Base-by-base conservation (phyloP, 2,113 vertebrate genomes). In the Oplegnathus fasciatus region DNA sequence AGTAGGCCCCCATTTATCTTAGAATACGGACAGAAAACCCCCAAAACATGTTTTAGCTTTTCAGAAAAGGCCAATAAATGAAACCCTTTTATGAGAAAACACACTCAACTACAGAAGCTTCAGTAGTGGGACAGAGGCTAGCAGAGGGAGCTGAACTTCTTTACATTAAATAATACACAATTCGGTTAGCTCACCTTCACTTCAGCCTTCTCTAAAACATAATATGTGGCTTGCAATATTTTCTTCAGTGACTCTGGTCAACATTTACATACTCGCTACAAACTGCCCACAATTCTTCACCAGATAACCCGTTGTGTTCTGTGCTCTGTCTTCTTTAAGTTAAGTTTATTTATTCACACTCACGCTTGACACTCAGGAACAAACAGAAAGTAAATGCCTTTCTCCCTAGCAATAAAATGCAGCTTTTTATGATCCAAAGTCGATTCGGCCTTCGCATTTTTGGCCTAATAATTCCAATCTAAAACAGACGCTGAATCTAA, bases 381-480 rank as follows among this genome's bases (percentile, higher is more conserved):
- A 83, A 75, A 79, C 24, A 71, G 55, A 66, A n/a, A 24, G 20
- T 54, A 75, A 78, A 76, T 46, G 10, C 66, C 24, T 42, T 1
- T 8, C 20, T 75, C 37, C 28, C 18, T 15, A 0, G 15, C 26
- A 37, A 37, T 66, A 50, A 73, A 80, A 72, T 7, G 64, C 2
- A 18, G 28, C 70, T 81, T 79, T 74, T 76, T 48, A 71, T 11
- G 55, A 65, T 9, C 67, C 54, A 40, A 62, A 72, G 28, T 62
- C 48, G 9, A 71, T 78, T 75, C 66, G 76, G 24, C 32, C 13
- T 42, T 57, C 37, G 26, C 46, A 72, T 71, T 55, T 71, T 18
- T 48, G 18, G 58, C 46, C n/a, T n/a, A 32, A 46, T 68, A 48
- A 71, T 37, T 68, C 42, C 67, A 44, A 57, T 44, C 28, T 32